phyloP scores from a whole-genome alignment of 2,797 vertebrate genomes.

The Intellagama lesueurii region DNA sequence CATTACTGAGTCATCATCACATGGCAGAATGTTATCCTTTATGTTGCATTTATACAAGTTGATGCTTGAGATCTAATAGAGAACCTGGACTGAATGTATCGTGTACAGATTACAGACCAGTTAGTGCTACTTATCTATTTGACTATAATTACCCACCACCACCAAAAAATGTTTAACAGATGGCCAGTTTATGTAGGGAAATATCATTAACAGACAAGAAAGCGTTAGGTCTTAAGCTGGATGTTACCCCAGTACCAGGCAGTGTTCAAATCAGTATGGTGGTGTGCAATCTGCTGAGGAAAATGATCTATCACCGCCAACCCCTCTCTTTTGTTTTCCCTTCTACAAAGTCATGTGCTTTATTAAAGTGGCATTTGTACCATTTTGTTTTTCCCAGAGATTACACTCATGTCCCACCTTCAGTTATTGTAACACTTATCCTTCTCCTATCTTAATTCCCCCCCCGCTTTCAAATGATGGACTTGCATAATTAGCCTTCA shows the following conservation, averaged over 20 bases:
- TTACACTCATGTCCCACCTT: neutral
- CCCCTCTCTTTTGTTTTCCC: neutral
- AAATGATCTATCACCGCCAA: neutral
- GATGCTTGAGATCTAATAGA: neutral
- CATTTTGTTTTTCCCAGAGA: neutral
- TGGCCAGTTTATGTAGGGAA: neutral
- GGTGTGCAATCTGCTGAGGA: neutral
- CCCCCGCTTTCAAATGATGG: no score
- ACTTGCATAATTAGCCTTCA: neutral
- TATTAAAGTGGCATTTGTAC: neutral
- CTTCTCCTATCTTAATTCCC: no score
- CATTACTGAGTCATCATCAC: neutral
- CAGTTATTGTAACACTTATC: neutral
- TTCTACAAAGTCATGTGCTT: neutral
- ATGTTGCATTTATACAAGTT: neutral
- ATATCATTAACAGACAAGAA: neutral
- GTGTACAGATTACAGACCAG: neutral
- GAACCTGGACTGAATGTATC: neutral
- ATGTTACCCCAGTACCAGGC: neutral
- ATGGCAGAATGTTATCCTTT: neutral
- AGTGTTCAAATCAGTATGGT: neutral
- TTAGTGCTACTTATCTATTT: neutral
- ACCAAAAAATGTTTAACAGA: neutral
- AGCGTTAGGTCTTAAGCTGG: neutral
- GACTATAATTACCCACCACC: no score